Base-by-base conservation (phyloP, 2,113 vertebrate species). In the Coracopsis vasa region DNA sequence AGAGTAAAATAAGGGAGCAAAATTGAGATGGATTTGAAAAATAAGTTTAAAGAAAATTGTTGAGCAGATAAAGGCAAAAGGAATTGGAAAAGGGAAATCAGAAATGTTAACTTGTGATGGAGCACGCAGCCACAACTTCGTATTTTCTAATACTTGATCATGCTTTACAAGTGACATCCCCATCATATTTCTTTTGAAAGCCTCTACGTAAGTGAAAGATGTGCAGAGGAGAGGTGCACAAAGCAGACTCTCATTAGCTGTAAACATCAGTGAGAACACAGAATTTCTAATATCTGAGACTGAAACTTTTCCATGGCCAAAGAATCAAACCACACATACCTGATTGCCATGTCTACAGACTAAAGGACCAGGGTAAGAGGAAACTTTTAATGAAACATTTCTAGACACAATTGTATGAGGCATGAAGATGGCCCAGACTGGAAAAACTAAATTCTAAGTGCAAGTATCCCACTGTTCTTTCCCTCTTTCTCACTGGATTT, bases 111-210 rank as follows among this genome's bases (percentile, higher is more conserved):
- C 19, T 56, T 81, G 25, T 45, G 42, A 69, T 28, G 48, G 77
- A 78, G 66, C 24, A 62, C 35, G 58, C 0, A 2, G 70, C 3
- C n/a, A n/a, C 19, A 51, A 23, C 4, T 53, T 84, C 0, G 0
- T 24, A 23, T 31, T 28, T 92, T 58, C 56, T 41, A 84, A 74
- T 23, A 73, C 4, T 31, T 2, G 0, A 33, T 8, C 19, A 23
- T 7, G 7, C 39, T 77, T 64, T 83, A 56, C 88, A 42, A 74
- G 29, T n/a, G 18, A 61, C 44, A n/a, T 5, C 16, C 14, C 33
- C 35, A 31, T 13, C 53, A 16, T 20, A 48, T 89, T 72, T 58
- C 70, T 72, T 53, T 31, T 48, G 41, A 69, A 91, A 90, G 39
- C 7, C 4, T 31, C 39, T 4, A 13, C 8, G 0, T 18, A 58